phyloP scores from a whole-genome alignment of 2,113 vertebrate species.

The Herpetotheres cachinnans region DNA sequence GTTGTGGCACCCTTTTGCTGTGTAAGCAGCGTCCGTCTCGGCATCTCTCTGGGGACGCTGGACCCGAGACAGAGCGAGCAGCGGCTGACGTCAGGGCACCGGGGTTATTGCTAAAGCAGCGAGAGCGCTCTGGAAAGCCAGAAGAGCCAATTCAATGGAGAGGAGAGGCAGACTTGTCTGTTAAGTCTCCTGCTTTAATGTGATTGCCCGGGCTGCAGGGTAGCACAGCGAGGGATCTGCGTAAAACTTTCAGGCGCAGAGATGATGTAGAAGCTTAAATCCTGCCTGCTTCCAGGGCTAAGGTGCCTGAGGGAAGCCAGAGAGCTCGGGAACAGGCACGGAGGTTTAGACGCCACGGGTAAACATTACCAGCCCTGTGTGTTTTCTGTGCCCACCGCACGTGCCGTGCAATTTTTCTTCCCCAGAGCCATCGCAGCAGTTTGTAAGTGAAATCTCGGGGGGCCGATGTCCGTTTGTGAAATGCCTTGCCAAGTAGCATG shows the following conservation, averaged over 20 bases:
- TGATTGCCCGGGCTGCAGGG: neutral
- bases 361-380: neutral
- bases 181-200: neutral
- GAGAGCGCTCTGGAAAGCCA: neutral
- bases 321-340: neutral
- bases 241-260: neutral
- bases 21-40: accelerated
- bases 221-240: neutral
- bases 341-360: neutral
- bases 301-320: neutral
- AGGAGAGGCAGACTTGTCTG: neutral
- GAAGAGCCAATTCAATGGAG: conserved; percentile 11
- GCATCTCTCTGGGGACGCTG: neutral
- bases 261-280: neutral
- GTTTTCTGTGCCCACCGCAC: neutral
- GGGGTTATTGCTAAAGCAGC: neutral
- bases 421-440: neutral
- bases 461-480: neutral
- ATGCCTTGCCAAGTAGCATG: accelerated
- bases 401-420: neutral
- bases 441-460: neutral
- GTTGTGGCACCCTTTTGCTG: accelerated
- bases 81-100: neutral
- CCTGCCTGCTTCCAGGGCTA: neutral
- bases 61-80: neutral